Conservation (phyloP, 2,113 vertebrate genomes). For the Trogon surrucura region DNA sequence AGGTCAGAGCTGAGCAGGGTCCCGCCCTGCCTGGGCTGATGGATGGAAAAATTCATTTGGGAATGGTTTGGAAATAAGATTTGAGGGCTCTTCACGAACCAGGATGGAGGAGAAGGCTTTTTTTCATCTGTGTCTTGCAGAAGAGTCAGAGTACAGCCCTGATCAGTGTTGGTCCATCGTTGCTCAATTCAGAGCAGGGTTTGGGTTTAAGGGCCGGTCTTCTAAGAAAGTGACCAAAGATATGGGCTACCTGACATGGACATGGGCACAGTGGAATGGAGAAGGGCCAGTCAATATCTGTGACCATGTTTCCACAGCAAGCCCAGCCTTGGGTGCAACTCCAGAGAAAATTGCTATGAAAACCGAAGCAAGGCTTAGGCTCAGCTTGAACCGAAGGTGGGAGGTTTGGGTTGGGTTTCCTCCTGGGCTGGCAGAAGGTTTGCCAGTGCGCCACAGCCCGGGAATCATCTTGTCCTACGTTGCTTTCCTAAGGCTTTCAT, state of each 20-base stretch:
- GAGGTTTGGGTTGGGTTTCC: neutral
- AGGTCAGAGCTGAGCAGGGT: rapidly evolving
- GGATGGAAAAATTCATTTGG: neutral
- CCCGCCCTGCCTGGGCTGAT: neutral
- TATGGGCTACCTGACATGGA: rapidly evolving
- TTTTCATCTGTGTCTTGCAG: neutral
- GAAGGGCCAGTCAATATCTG: neutral
- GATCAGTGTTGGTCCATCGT: rapidly evolving
- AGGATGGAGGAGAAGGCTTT: neutral
- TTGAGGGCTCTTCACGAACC: neutral
- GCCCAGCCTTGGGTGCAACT: neutral
- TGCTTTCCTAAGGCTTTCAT: neutral
- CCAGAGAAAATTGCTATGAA: neutral
- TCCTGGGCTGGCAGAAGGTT: neutral
- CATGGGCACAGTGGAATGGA: neutral
- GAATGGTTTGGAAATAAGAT: neutral
- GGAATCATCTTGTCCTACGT: rapidly evolving
- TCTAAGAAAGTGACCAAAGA: neutral
- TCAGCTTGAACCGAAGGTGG: neutral
- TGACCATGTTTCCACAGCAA: neutral
- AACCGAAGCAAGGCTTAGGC: neutral
- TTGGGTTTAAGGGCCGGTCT: neutral
- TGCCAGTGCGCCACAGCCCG: neutral
- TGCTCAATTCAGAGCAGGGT: neutral
- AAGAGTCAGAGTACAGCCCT: neutral